Evolutionary conservation across 2,797 vertebrate genomes (phyloP), one percentile per base, ranked within the genome.

Genomic region (Ficedula albicollis): DNA sequence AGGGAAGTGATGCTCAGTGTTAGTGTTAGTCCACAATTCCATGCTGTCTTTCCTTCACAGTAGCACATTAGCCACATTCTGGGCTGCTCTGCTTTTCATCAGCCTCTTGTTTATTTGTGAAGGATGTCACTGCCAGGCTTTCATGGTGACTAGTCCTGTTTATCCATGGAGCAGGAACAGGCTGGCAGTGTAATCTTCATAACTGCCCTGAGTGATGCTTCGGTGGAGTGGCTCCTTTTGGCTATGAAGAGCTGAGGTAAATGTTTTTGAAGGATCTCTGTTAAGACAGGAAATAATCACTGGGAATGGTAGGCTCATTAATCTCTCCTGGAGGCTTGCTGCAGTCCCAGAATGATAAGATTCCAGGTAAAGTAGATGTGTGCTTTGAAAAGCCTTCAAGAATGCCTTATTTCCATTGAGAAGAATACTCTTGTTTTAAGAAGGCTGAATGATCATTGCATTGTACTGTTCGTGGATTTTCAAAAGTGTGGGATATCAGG

Each of bases 61-160:
- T 29, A 58, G 48, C 9, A 3, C 0, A 0, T 83, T 13, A 39
- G 17, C 39, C 39, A 15, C 8, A 1, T 26, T 81, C 15, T 5
- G 7, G 30, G 43, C 59, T 17, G 48, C 43, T 68, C 48, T 43
- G 75, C 56, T 55, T 26, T 43, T 74, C 44, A 3, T 63, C 59
- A 48, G 48, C 32, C 52, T 83, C 56, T 51, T 66, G 39, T 80
- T 87, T 83, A 27, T 46, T 77, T 76, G 69, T 66, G 58, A 41
- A 30, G 58, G 38, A 44, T 0, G 1, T 74, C 1, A 1, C 52
- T 85, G 72, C 68, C 60, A 72, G 84, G 52, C 82, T 91, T 79
- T 83, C 72, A 29, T 0, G 0, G 60, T 48, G 64, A 30, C 58
- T 46, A 17, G n/a, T 43, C 56, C 48, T 77, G 30, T 91, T 89